Evolutionary conservation across 2,797 vertebrate species (phyloP).

Genomic region (Cynopterus sphinx): DNA sequence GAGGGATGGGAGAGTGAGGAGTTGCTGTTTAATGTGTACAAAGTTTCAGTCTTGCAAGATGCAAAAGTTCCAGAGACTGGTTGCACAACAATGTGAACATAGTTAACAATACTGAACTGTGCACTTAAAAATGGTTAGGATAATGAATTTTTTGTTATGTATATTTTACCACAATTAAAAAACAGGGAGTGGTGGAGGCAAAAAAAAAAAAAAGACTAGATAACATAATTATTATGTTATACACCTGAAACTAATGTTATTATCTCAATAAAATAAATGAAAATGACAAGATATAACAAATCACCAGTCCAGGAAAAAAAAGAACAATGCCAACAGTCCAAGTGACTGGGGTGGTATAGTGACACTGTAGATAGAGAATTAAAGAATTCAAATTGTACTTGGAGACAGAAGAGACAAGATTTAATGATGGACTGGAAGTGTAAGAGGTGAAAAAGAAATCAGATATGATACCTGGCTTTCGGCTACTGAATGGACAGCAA

Average conservation of each 20-base stretch:
- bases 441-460: neutral
- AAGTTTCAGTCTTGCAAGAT: neutral
- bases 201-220: neutral
- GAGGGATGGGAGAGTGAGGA: neutral
- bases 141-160: neutral
- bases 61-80: neutral
- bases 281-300: neutral
- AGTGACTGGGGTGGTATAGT: neutral
- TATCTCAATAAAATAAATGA: neutral
- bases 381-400: neutral
- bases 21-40: neutral
- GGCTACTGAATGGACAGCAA: neutral
- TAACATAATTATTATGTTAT: neutral
- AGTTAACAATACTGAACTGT: neutral
- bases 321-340: neutral
- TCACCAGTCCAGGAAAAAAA: neutral
- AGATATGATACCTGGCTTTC: neutral
- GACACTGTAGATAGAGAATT: neutral
- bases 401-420: neutral
- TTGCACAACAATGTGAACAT: neutral
- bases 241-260: neutral
- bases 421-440: neutral
- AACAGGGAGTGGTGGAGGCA: neutral
- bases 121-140: neutral
- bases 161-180: neutral